These are phyloP conservation scores for Melanerpes formicivorus DNA, from an alignment of 2,113 vertebrate genomes.

Conservation along the genomic window DNA sequence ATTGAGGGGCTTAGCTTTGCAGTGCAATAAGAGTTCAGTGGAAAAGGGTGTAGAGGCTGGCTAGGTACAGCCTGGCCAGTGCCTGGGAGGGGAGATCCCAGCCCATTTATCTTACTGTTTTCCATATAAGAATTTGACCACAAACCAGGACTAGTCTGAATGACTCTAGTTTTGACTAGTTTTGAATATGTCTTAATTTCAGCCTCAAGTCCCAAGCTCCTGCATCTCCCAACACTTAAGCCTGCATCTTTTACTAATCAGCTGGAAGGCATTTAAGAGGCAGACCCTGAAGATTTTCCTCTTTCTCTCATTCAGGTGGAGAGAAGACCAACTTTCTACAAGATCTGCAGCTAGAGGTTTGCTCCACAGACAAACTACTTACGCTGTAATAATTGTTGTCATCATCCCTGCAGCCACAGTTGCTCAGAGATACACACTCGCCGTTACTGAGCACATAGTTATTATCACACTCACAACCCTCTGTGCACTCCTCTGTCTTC, in stretches of 20 bases:
- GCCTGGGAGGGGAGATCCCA: neutral
- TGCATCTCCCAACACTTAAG: neutral
- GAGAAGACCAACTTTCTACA: neutral
- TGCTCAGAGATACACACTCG: constrained; percentile 78
- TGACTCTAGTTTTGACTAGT: neutral
- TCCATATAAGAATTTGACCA: neutral
- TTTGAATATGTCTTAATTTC: neutral
- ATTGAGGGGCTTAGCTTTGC: neutral
- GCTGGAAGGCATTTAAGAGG: neutral
- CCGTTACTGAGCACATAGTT: constrained; percentile 76
- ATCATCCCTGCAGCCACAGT: constrained; percentile 83
- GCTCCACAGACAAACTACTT: constrained; percentile 35
- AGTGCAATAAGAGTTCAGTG: neutral
- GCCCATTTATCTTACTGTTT: neutral
- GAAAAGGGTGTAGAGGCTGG: neutral
- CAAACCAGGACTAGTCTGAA: neutral
- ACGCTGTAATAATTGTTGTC: constrained; percentile 76
- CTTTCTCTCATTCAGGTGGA: neutral
- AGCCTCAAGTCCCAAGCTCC: neutral
- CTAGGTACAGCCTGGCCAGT: neutral
- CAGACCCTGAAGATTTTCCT: neutral
- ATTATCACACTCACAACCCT: constrained; percentile 82
- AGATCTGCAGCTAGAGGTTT: neutral
- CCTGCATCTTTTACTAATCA: neutral
- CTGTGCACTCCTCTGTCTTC: constrained; percentile 63